phyloP scores from a whole-genome alignment of 2,113 vertebrate genomes.

The Etheostoma spectabile region DNA sequence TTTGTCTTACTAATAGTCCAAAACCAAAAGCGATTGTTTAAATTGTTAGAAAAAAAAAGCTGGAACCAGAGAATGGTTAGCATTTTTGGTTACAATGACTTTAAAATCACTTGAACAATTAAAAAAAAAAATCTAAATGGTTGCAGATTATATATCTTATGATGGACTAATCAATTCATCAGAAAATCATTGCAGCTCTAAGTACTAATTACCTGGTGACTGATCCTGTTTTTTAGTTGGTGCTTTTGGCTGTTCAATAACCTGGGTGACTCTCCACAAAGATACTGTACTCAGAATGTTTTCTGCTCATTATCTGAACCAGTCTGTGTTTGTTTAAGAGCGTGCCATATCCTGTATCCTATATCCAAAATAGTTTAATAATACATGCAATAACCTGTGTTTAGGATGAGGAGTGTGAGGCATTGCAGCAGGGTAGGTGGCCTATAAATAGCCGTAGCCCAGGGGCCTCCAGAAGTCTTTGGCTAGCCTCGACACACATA shows the following conservation, averaged over 20 bases:
- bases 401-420: conserved; percentile 57
- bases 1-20: background rate
- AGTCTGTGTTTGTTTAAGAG: background rate
- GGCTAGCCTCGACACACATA: conserved; percentile 59
- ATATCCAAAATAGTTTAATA: conserved; percentile 35
- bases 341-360: conserved; percentile 13
- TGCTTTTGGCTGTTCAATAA: background rate
- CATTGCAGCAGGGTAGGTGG: conserved; percentile 67
- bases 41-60: background rate
- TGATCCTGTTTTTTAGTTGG: background rate
- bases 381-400: conserved; percentile 58
- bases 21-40: background rate
- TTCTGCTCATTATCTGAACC: background rate
- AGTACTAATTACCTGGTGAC: background rate
- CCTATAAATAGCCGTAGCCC: conserved; percentile 75
- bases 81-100: background rate
- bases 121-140: background rate
- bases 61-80: background rate
- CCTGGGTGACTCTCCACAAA: background rate
- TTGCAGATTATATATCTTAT: background rate
- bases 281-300: background rate
- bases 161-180: background rate
- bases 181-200: background rate
- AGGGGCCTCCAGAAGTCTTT: conserved; percentile 67
- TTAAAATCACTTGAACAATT: background rate